Base-by-base conservation (phyloP, 1,140 invertebrate species). In the Temnothorax longispinosus region DNA sequence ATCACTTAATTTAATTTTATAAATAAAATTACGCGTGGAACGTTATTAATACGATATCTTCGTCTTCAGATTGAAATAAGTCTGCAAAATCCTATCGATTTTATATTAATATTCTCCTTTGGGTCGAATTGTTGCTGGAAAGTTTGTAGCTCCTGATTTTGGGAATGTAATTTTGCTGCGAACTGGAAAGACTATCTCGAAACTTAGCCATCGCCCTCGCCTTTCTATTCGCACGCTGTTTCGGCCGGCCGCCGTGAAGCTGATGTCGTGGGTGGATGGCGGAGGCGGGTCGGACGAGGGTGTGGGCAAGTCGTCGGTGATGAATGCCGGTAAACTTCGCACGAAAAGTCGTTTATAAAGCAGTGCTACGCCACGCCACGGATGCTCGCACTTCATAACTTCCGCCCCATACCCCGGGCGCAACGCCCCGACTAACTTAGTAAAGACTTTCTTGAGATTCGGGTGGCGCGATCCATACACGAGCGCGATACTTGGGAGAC, bases 261-360 rank as follows among this genome's bases (percentile, higher is more conserved):
- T 88, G 81, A 62, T 89, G 89, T 88, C 90, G 77, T 69, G 87
- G 90, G 60, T 81, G 90, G 87, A 90, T 90, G 85, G 87, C 56
- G 71, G 89, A 81, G 77, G 71, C 32, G 62, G 76, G 50, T 80
- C 52, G 58, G 50, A 4, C 74, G 50, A 35, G 82, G 84, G 90
- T 77, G 76, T 58, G 76, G 77, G 91, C 84, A 89, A 88, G 88
- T 92, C 92, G 89, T 86, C 89, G 78, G 93, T 94, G 93, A 94
- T 94, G 93, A 94, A 94, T 94, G 93, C 92, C 88, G 90, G 92
- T 90, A 94, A 93, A 94, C 92, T 94, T 94, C 72, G 91, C 93
- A 90, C 93, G 93, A 93, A 94, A 94, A 94, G 93, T 94, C 93
- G 93, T 94, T 94, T 94, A 94, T 93, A 93, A 94, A 92, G 91